Conservation (phyloP, 2,797 vertebrate genomes). For the Lutjanus argentimaculatus region DNA sequence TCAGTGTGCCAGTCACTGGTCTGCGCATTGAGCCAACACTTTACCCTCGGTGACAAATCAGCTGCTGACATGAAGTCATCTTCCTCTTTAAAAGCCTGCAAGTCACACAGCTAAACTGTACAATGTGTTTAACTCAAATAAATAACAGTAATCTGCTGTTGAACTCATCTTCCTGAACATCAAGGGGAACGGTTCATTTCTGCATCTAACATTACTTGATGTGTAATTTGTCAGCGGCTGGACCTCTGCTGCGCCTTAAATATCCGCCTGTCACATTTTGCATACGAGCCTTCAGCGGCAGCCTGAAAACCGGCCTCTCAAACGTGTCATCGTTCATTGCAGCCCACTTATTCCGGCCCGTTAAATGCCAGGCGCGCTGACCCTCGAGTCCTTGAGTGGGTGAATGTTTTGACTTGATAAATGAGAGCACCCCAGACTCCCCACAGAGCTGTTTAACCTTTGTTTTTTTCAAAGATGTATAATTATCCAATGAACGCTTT, state of each 20-base stretch:
- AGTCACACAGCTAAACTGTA: not conserved
- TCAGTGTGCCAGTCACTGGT: conserved; percentile 17
- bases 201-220: not conserved
- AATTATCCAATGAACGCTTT: conserved; percentile 45
- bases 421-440: conserved; percentile 37
- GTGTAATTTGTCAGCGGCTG: conserved; percentile 7
- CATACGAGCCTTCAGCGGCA: conserved; percentile 1
- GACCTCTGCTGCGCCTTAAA: not conserved
- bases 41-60: conserved; percentile 18
- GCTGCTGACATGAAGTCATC: not conserved
- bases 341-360: conserved; percentile 38
- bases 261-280: not conserved
- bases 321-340: conserved; percentile 36
- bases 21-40: not conserved
- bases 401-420: conserved; percentile 61
- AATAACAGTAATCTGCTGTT: not conserved
- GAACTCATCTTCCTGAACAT: not conserved
- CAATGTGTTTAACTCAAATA: not conserved
- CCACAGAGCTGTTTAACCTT: conserved; percentile 49
- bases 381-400: conserved; percentile 41
- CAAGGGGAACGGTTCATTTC: not conserved
- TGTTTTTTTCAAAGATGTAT: conserved; percentile 7
- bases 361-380: conserved; percentile 51
- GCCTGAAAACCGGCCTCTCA: not conserved
- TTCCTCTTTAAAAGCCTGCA: not conserved